Evolutionary conservation across 2,113 vertebrate species (phyloP).

Genomic region (Leucopsar rothschildi): DNA sequence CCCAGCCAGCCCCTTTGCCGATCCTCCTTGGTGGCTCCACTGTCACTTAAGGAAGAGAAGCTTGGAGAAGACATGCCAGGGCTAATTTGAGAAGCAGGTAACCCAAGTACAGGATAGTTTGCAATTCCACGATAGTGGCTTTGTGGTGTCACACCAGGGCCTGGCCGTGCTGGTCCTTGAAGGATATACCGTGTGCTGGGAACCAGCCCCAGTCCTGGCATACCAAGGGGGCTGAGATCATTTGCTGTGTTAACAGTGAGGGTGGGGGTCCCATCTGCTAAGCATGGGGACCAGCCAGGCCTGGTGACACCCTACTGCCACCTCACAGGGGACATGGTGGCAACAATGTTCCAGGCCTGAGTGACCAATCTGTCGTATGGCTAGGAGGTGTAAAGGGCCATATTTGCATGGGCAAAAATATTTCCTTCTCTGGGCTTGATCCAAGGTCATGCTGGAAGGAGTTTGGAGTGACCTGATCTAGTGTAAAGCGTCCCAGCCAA

Average conservation of each 20-base stretch:
- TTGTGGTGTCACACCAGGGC: neutral
- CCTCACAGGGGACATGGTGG: neutral
- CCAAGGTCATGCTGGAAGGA: neutral
- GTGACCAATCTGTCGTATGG: rapidly evolving
- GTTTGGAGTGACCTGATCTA: neutral
- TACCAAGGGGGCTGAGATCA: neutral
- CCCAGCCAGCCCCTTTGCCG: rapidly evolving
- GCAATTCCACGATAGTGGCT: neutral
- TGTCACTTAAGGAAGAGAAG: neutral
- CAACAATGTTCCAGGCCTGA: neutral
- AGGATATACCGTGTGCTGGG: neutral
- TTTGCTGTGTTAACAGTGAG: rapidly evolving
- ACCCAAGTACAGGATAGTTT: neutral
- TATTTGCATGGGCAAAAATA: neutral
- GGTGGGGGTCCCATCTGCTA: neutral
- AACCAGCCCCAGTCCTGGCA: neutral
- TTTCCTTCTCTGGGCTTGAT: neutral
- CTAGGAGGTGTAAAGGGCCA: neutral
- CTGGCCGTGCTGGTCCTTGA: neutral
- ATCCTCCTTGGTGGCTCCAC: neutral
- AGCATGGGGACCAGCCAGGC: neutral
- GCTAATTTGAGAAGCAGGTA: neutral
- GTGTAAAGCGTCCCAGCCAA: neutral
- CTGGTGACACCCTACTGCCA: neutral
- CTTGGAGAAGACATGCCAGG: neutral